Percentiles rank a stretch among this genome's conserved stretches.
Evolutionary conservation across 35 echinoderm and acorn worm species (phyloP).

Genomic region (Heliocidaris tuberculata): DNA sequence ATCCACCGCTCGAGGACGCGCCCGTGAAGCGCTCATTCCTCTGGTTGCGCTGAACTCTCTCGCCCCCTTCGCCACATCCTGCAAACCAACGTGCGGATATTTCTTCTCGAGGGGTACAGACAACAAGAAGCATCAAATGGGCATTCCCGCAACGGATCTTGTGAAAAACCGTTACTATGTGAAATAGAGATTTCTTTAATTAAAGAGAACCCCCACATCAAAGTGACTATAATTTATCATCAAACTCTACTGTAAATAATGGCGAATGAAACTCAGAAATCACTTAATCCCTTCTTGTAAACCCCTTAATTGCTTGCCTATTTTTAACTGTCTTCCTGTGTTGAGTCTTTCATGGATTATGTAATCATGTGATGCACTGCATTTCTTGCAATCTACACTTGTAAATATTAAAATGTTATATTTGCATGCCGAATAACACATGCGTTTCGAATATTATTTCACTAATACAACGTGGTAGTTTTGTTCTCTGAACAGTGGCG

Average conservation of each 20-base stretch:
- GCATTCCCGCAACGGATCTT: slow-evolving; percentile 88
- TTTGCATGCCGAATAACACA: background rate
- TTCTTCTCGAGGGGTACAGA: slow-evolving; percentile 89
- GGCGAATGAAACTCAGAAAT: background rate
- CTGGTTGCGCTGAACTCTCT: slow-evolving; percentile 72
- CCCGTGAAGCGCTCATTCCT: background rate
- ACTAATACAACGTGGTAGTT: no score
- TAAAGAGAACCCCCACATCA: background rate
- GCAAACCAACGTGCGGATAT: slow-evolving; percentile 90
- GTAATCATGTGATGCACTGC: background rate
- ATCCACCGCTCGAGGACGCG: background rate
- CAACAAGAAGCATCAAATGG: slow-evolving; percentile 83
- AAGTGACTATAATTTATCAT: background rate
- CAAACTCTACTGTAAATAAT: background rate
- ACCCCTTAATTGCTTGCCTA: no score
- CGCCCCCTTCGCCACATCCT: slow-evolving; percentile 85
- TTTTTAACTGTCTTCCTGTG: background rate
- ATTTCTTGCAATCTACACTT: background rate
- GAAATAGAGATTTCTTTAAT: slow-evolving; percentile 56
- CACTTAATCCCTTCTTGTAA: no score
- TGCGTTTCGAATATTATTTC: no score
- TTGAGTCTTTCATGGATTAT: background rate
- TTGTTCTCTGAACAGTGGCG: no score
- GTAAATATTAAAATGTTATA: background rate
- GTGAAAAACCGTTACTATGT: slow-evolving; percentile 94